Evolutionary conservation across 2,113 vertebrate species (phyloP), one percentile per base, ranked within the genome.

Genomic region (Xiphophorus hellerii): DNA sequence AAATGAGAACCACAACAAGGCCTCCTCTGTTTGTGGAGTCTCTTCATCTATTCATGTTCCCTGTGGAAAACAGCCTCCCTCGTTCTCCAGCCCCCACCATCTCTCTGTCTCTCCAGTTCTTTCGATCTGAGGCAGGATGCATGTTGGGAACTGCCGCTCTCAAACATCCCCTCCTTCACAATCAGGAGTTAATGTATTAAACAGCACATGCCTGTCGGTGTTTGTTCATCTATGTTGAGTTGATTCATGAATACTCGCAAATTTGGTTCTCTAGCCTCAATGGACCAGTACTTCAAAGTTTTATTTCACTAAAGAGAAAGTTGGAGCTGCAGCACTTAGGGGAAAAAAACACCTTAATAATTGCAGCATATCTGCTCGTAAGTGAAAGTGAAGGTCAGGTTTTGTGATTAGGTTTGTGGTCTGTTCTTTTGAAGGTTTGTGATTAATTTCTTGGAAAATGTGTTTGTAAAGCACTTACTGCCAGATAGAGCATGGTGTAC

Each of bases 401-500:
- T 82, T 80, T 58, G 65, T 77, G 71, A 65, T 81, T 39, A 62
- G 61, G 28, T 28, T 28, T 28, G 28, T 28, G 28, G 28, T 28
- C 28, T 28, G 28, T 28, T 28, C 28, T 28, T 1, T 28, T 28
- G 28, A 28, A 28, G 28, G 28, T 82, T 80, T 58, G 65, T 77
- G 71, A 65, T 81, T 39, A 62, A 54, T 42, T 44, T 62, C 2
- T 72, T 29, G 69, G 76, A 33, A 22, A 66, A 58, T 72, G 80
- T 35, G 76, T 71, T 35, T 73, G 71, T 37, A 10, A 69, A 65
- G 30, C 69, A 95, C 95, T 96, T 90, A 95, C 94, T 82, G 92
- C 92, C 83, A 96, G 87, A 85, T 95, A 96, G 44, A 95, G 88
- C 92, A 95, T 94, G 88, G 94, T 92, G 92, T 95, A 96, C 95